phyloP scores from a whole-genome alignment of 2,113 vertebrate genomes.

The Phalacrocorax brasilianus region DNA sequence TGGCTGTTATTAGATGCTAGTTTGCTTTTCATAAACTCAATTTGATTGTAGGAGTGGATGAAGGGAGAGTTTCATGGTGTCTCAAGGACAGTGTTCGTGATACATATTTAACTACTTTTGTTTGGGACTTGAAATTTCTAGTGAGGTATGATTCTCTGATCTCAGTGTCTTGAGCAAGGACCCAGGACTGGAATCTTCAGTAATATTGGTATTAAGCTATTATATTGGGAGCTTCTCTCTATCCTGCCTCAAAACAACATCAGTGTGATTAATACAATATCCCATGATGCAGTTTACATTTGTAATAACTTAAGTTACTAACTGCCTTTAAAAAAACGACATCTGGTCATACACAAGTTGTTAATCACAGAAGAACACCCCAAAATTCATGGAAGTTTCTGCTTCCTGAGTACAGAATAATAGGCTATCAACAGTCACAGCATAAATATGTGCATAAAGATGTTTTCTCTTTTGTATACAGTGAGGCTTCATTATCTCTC shows the following conservation, averaged over 20 bases:
- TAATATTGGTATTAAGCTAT: background rate
- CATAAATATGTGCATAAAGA: background rate
- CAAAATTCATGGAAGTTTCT: background rate
- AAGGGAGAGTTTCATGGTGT: background rate
- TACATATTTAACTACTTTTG: background rate
- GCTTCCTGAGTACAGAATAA: background rate
- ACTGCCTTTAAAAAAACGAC: no score
- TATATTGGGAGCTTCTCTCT: background rate
- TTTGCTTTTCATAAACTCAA: background rate
- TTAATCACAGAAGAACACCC: background rate
- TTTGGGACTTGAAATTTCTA: background rate
- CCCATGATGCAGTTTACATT: background rate
- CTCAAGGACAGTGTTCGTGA: background rate
- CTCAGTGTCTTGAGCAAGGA: background rate
- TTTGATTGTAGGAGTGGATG: background rate
- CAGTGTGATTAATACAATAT: background rate
- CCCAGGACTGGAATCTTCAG: no score
- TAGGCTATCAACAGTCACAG: background rate
- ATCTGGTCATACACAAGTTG: background rate
- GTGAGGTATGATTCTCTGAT: background rate
- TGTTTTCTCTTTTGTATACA: background rate
- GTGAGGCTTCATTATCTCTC: background rate
- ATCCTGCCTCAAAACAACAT: background rate
- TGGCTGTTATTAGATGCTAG: background rate
- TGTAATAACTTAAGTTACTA: background rate